Base-by-base conservation (phyloP, 2,888 invertebrate genomes). In the Mechanitis mazaeus region DNA sequence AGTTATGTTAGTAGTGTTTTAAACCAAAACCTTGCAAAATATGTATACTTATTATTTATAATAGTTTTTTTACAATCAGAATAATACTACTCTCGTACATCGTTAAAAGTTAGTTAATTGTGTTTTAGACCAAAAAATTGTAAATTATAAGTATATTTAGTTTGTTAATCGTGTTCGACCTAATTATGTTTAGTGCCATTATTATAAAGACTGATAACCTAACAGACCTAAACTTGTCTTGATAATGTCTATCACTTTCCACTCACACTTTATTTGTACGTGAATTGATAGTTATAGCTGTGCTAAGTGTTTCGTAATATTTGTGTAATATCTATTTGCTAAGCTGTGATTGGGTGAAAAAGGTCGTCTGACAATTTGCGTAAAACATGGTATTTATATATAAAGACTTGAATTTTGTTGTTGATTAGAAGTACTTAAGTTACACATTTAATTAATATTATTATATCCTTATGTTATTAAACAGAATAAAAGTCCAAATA, bases 151-250 rank as follows among this genome's bases (percentile, higher is more conserved):
- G 42, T 42, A 42, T 42, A 42, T 42, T 42, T 9, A 3, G 3
- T 50, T 31, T 50, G n/a, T 50, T 31, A 31, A 31, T 59, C 35
- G 54, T 56, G 46, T 42, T 60, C 59, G 63, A 63, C 63, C 63
- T 60, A 63, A 57, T 60, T 63, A 57, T 53, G 57, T 12, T 64
- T 31, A 54, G 33, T 55, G 28, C 54, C 46, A 55, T 59, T 75
- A 75, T 78, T 77, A 77, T 77, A 74, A 72, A 73, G 71, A 74
- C 64, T 64, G 72, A 69, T 69, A 70, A 69, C 72, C 72, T 70
- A 71, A 58, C 60, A 60, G 64, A 64, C 68, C 67, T 68, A 63
- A 56, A 58, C 57, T 68, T 66, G 65, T 67, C 65, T 63, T 54
- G 64, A 69, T 68, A 65, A 31, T 50, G 50, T 62, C 68, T 64